Base-by-base conservation (phyloP, 1,140 invertebrate genomes). In the Drosophila nigromelanica region DNA sequence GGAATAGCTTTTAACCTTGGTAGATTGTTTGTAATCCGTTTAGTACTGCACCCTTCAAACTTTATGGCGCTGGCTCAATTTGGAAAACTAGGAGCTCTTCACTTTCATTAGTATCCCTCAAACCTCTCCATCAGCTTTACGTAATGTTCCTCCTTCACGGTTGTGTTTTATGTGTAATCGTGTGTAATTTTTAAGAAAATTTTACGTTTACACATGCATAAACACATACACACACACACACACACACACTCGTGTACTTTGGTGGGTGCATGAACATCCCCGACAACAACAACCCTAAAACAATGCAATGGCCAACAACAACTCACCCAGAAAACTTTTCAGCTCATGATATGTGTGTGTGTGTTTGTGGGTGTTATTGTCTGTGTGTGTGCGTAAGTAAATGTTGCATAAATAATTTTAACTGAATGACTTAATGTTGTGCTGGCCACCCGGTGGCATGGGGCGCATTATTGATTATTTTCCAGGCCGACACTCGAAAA, bases 171-270 rank as follows among this genome's bases (percentile, higher is more conserved):
- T 87, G 83, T 87, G 79, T 89, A 87, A 87, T 87, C 83, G 83
- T 87, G 83, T 87, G 83, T 87, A 83, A 87, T 87, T 87, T 87
- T 87, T 87, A 89, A 87, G 83, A 87, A 87, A 87, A 87, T 89
- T 87, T 83, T 78, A 87, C 83, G 76, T 80, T 74, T 71, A 68
- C 54, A 30, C 60, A 35, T 11, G 51, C 50, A 60, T 62, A 51
- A 42, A 64, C 55, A 47, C 56, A 52, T 11, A 43, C 39, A 50
- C 18, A 51, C 54, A 37, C 27, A 30, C 58, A 24, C 55, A 39
- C 33, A 59, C 15, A 33, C 35, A 68, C 35, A 54, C 48, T 3
- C 11, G 18, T n/a, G 3, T 8, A 15, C n/a, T 48, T 27, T 3
- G 37, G 39, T n/a, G 39, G 21, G 21, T 55, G 52, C 50, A 51